Conservation (phyloP, 2,113 vertebrate species). For the Tetrao urogallus region DNA sequence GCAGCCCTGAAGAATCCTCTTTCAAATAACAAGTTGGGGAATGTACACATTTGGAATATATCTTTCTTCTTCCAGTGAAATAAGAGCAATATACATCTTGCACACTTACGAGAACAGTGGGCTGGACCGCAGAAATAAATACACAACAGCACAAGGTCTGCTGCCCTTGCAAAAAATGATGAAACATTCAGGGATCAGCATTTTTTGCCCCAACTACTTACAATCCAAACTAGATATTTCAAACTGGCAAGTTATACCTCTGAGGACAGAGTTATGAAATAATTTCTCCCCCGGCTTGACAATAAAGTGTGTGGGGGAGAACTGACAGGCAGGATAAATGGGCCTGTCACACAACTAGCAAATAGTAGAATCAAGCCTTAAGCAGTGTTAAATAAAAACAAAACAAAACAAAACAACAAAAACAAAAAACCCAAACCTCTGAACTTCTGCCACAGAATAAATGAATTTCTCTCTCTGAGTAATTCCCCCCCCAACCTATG, state of each 20-base stretch:
- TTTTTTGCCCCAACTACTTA: slow-evolving; percentile 27
- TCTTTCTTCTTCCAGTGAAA: not conserved
- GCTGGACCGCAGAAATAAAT: not conserved
- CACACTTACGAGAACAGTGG: not conserved
- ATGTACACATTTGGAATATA: not conserved
- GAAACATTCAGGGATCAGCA: slow-evolving; percentile 64
- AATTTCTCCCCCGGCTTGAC: slow-evolving; percentile 63
- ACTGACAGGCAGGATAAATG: slow-evolving; percentile 65
- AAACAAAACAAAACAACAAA: not conserved
- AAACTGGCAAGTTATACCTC: slow-evolving; percentile 50
- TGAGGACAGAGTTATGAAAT: slow-evolving; percentile 67
- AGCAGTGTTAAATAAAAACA: slow-evolving; percentile 41
- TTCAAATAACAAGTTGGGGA: not conserved
- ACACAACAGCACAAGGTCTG: slow-evolving; percentile 22
- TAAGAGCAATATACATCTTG: not conserved
- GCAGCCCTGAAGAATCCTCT: not conserved
- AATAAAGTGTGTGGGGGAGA: slow-evolving; percentile 29
- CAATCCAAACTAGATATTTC: slow-evolving; percentile 60
- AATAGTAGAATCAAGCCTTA: slow-evolving; percentile 47
- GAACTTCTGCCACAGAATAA: slow-evolving; percentile 34
- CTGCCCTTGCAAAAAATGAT: slow-evolving; percentile 55
- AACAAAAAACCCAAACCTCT: slow-evolving; percentile 1
- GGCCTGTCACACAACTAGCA: slow-evolving; percentile 34
- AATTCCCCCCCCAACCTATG: not conserved
- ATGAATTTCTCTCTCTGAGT: slow-evolving; percentile 12